Conservation (phyloP, 2,888 invertebrate species). For the Rotaria magnacalcarata region DNA sequence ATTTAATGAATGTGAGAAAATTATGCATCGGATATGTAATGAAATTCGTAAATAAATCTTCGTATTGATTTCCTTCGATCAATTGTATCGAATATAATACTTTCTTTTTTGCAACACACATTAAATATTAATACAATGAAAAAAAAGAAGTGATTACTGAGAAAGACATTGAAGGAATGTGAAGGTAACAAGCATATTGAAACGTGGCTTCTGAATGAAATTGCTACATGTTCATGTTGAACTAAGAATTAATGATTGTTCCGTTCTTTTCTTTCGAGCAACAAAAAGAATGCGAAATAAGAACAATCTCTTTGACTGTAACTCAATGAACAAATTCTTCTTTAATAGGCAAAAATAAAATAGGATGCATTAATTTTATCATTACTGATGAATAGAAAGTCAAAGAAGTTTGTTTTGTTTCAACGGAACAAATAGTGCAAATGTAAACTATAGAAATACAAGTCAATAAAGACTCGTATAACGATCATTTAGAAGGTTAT, state of each 20-base stretch:
- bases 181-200: constrained; percentile 21
- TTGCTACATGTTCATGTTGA: neutral
- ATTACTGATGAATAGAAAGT: no score
- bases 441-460: no score
- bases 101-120: neutral
- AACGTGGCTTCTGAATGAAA: neutral
- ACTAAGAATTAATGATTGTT: neutral
- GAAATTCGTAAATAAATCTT: neutral
- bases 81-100: neutral
- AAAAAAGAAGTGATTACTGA: neutral
- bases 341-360: neutral
- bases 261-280: neutral
- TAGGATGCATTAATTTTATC: no score
- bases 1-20: neutral
- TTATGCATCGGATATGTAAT: neutral
- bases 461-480: no score
- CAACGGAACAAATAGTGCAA: no score
- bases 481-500: no score
- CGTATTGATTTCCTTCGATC: neutral
- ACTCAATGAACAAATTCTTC: neutral
- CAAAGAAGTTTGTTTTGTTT: no score
- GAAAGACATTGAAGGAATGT: neutral
- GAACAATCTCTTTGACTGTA: neutral
- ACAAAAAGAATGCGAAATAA: neutral
- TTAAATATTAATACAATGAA: neutral